phyloP scores from a whole-genome alignment of 2,113 vertebrate species.

The Dasyurus viverrinus region DNA sequence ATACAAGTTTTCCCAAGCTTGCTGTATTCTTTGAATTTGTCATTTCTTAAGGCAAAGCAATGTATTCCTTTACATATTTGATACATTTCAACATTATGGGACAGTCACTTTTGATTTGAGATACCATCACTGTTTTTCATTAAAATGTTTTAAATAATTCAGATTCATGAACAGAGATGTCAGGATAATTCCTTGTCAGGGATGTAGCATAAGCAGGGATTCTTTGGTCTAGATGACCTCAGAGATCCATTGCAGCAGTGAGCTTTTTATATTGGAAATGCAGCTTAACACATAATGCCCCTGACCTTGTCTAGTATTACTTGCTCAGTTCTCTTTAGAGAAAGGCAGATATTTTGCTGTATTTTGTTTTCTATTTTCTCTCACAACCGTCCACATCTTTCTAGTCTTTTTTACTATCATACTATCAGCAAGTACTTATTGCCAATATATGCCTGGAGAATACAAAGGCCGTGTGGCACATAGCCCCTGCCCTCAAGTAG shows the following conservation, averaged over 20 bases:
- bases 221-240: no score
- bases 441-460: not conserved
- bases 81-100: not conserved
- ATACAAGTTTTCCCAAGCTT: no score
- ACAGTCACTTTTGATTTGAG: not conserved
- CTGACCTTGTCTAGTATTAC: not conserved
- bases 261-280: not conserved
- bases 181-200: no score
- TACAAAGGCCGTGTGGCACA: not conserved
- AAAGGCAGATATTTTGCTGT: not conserved
- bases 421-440: not conserved
- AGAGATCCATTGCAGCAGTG: no score
- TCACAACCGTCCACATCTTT: not conserved
- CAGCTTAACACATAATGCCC: not conserved
- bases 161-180: not conserved
- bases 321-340: not conserved
- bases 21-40: no score
- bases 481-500: not conserved
- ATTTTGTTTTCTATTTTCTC: not conserved
- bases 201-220: no score
- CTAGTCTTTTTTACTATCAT: not conserved
- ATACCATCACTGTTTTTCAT: not conserved
- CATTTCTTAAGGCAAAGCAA: no score
- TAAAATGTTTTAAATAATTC: constrained; percentile 12
- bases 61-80: no score